Evolutionary conservation across 2,797 vertebrate genomes (phyloP), one percentile per base, ranked within the genome.

Genomic region (Gymnoscopelus braueri): DNA sequence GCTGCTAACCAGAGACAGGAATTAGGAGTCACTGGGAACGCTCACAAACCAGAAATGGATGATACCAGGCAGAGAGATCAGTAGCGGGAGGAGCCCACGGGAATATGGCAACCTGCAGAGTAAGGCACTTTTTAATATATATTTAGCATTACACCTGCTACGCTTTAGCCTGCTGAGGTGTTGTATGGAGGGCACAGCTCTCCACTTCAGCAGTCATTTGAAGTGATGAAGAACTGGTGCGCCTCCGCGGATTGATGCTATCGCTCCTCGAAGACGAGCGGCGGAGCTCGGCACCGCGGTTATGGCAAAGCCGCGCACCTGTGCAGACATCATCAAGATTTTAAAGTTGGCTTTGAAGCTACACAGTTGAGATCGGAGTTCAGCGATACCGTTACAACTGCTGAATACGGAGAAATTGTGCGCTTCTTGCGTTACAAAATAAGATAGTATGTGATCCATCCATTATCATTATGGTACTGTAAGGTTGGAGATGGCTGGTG

Each of bases 1-100:
- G 88, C 81, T 84, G 93, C 94, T 93, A 97, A 94, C 95, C 92
- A 94, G 94, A 96, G 95, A 93, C 90, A 92, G 92, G 95, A 94
- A 95, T 96, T 96, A 96, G 92, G 86, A 92, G 89, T 86, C 82
- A 75, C 90, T 89, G 79, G 69, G 82, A 94, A 93, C 92, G 89
- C 87, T 92, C 80, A 79, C 65, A 88, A 90, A 93, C 87, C 88
- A 91, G 88, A 94, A 94, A 94, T 89, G 72, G 74, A 95, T 94
- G 92, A 91, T 90, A 90, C 82, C 78, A 83, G 83, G 88, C 88
- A 74, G 81, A 82, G 80, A 90, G 91, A 93, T 93, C 91, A 92
- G 92, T 92, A 90, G 89, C 65, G 83, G 78, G 61, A 50, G 11
- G 72, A 82, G 79, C 90, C 91, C 82, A 59, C 0, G 91, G 90